A percentile compares a stretch with the other conserved stretches of the same genome.
These are phyloP conservation scores for Eurystomus gularis DNA, from an alignment of 2,113 vertebrate species.

Conservation along the genomic window DNA sequence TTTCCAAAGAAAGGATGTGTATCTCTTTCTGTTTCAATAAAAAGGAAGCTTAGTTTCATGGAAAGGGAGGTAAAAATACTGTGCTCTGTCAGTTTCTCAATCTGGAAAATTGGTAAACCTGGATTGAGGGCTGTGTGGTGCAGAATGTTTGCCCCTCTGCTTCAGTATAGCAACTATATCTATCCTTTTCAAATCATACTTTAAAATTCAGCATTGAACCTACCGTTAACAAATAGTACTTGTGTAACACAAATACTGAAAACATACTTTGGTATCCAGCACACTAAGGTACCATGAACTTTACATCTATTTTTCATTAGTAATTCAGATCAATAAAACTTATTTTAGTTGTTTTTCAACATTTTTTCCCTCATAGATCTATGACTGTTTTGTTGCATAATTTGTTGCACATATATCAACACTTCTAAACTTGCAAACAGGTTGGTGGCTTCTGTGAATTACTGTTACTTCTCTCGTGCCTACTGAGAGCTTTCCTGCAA, in stretches of 20 bases:
- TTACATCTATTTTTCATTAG: background rate
- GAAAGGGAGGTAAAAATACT: background rate
- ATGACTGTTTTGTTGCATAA: background rate
- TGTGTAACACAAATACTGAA: background rate
- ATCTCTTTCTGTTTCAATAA: background rate
- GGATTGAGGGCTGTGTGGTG: background rate
- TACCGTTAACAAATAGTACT: background rate
- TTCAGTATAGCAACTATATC: background rate
- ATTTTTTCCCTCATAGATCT: background rate
- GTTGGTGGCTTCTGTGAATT: background rate
- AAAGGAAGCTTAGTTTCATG: background rate
- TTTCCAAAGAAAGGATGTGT: background rate
- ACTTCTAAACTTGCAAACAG: background rate
- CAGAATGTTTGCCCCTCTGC: background rate
- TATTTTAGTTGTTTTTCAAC: background rate
- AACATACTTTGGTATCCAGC: background rate
- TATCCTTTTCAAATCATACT: background rate
- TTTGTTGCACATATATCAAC: background rate
- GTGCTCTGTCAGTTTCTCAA: background rate
- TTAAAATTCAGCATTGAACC: background rate
- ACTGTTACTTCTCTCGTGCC: background rate
- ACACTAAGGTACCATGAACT: background rate
- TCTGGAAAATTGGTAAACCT: accelerated
- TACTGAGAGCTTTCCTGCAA: background rate
- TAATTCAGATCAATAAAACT: background rate